phyloP scores from a whole-genome alignment of 1,140 invertebrate species.

The Aphidius gifuensis region DNA sequence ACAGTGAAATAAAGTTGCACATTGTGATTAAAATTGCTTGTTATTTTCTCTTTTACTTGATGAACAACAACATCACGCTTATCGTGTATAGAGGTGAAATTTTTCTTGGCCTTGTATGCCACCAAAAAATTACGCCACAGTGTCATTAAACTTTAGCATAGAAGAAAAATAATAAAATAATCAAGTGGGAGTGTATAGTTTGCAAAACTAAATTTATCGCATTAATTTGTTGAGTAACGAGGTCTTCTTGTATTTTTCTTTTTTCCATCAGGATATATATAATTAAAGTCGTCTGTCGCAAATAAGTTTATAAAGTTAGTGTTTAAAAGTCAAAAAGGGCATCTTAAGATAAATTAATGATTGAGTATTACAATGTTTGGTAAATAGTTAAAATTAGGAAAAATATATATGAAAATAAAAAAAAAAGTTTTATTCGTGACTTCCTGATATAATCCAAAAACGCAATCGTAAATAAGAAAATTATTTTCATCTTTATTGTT shows the following conservation, averaged over 20 bases:
- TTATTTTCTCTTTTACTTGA: no score
- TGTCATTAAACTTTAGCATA: no score
- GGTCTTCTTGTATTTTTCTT: background rate
- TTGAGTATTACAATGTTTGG: background rate
- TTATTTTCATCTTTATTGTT: conserved; percentile 8
- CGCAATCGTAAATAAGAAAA: background rate
- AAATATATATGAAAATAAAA: background rate
- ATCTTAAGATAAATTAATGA: background rate
- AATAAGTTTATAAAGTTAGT: background rate
- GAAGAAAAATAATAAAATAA: no score
- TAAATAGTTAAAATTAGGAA: background rate
- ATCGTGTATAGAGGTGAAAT: no score
- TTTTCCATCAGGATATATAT: no score
- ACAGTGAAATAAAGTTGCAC: no score
- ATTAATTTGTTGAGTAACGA: conserved; percentile 18
- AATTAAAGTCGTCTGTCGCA: no score
- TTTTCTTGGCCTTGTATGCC: no score
- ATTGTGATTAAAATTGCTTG: no score
- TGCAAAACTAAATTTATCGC: conserved; percentile 12
- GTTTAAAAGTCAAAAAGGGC: background rate
- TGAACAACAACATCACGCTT: no score
- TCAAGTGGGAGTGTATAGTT: no score
- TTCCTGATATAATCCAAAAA: conserved; percentile 14
- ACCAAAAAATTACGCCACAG: no score
- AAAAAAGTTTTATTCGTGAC: conserved; percentile 10